phyloP scores from a whole-genome alignment of 1,140 invertebrate species.

The Brachionus paranguensis region DNA sequence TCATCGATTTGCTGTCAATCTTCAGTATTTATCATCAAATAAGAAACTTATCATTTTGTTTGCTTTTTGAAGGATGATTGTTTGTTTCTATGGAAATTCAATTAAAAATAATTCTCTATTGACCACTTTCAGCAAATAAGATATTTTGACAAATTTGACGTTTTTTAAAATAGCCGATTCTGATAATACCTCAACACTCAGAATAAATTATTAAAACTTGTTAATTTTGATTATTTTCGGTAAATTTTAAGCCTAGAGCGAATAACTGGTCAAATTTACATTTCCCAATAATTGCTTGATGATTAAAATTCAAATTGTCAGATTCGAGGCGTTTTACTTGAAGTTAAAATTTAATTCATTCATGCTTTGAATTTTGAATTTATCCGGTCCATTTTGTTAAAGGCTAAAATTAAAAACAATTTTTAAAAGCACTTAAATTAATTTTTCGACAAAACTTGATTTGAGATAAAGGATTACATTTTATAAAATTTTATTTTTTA shows the following conservation, averaged over 20 bases:
- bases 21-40: constrained; percentile 12
- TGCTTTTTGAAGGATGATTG: background rate
- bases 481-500: too few relatives aligned
- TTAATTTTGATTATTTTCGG: background rate
- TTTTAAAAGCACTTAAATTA: background rate
- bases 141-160: background rate
- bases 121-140: background rate
- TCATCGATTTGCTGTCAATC: constrained; percentile 21
- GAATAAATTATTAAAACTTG: background rate
- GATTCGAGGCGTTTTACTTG: background rate
- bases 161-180: background rate
- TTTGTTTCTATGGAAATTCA: constrained; percentile 14
- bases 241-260: background rate
- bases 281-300: background rate
- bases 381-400: background rate
- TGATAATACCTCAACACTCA: background rate
- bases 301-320: background rate
- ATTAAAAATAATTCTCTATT: background rate
- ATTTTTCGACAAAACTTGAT: too few relatives aligned
- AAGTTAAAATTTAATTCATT: background rate
- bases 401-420: background rate
- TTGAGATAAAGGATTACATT: too few relatives aligned
- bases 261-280: background rate
- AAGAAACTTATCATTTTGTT: constrained; percentile 13
- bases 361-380: background rate